Evolutionary conservation across 1,140 invertebrate genomes (phyloP).

Genomic region (Drosophila ercepeae): DNA sequence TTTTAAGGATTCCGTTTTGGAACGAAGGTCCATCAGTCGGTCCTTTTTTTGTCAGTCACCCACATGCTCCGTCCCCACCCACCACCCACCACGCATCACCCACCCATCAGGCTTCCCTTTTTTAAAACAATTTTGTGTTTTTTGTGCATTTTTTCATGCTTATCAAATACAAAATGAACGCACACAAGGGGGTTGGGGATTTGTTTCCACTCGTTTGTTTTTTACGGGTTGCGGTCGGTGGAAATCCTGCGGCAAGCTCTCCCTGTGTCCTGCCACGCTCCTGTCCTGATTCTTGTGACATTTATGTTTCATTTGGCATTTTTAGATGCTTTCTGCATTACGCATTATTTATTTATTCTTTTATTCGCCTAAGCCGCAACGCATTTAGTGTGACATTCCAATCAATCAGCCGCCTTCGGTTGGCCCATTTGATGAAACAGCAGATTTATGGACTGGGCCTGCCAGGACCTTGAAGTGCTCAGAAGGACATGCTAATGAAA

Average conservation of each 20-base stretch:
- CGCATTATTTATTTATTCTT: conserved; percentile 30
- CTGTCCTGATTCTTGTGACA: conserved; percentile 52
- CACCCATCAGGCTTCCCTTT: neutral
- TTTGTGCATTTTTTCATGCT: conserved; percentile 76
- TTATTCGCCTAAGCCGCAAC: conserved; percentile 37
- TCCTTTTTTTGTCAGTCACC: neutral
- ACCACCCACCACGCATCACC: no score
- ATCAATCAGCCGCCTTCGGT: conserved; percentile 68
- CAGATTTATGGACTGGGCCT: conserved; percentile 40
- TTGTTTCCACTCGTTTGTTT: conserved; percentile 10
- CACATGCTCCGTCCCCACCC: conserved; percentile 1
- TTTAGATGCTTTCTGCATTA: conserved; percentile 69
- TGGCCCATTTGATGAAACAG: conserved; percentile 31
- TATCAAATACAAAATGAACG: conserved; percentile 80
- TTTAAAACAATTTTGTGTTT: conserved; percentile 63
- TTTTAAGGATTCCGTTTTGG: conserved; percentile 80
- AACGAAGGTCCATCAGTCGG: conserved; percentile 24
- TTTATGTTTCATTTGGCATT: conserved; percentile 81
- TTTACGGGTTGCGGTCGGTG: conserved; percentile 50
- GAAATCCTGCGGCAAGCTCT: neutral
- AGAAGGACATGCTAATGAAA: conserved; percentile 12
- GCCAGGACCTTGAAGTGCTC: conserved; percentile 27
- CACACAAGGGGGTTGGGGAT: conserved; percentile 47
- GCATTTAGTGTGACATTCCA: conserved; percentile 81
- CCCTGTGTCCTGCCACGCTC: neutral